These are phyloP conservation scores for Gorsachius magnificus DNA, from an alignment of 2,797 vertebrate species.

Conservation along the genomic window DNA sequence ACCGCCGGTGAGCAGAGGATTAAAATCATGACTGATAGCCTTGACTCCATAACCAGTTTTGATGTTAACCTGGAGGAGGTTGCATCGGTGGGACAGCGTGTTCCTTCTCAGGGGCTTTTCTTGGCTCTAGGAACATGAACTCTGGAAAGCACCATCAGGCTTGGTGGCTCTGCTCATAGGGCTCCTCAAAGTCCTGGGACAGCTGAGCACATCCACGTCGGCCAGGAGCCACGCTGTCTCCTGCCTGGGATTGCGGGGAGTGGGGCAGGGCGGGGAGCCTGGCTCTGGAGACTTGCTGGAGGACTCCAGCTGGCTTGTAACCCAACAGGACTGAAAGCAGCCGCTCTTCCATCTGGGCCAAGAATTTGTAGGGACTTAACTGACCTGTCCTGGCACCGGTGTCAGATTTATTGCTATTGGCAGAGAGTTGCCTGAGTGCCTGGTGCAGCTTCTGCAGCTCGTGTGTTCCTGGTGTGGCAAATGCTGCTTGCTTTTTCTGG, in stretches of 20 bases:
- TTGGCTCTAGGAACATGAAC: not conserved
- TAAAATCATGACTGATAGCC: not conserved
- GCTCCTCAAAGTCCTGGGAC: not conserved
- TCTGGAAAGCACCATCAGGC: not conserved
- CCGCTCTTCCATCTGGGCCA: not conserved
- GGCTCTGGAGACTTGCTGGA: not conserved
- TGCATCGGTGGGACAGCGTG: rapidly evolving
- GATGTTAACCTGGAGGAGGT: not conserved
- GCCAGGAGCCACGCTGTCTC: not conserved
- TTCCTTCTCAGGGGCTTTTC: not conserved
- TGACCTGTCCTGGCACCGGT: not conserved
- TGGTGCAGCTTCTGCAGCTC: not conserved
- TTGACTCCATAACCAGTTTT: not conserved
- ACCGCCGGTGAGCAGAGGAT: rapidly evolving
- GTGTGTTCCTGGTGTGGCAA: not conserved
- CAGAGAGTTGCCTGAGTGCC: rapidly evolving
- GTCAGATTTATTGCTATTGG: not conserved
- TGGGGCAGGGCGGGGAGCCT: not conserved
- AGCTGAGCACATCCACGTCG: rapidly evolving
- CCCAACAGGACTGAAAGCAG: not conserved
- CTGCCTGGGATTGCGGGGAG: no score
- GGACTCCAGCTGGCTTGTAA: not conserved
- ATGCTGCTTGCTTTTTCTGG: not conserved
- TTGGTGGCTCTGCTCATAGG: not conserved
- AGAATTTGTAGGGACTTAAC: not conserved